A percentile compares a stretch with the other conserved stretches of the same genome.
Conservation (phyloP, 2,797 vertebrate genomes). For the Melanotaenia pygmaea region DNA sequence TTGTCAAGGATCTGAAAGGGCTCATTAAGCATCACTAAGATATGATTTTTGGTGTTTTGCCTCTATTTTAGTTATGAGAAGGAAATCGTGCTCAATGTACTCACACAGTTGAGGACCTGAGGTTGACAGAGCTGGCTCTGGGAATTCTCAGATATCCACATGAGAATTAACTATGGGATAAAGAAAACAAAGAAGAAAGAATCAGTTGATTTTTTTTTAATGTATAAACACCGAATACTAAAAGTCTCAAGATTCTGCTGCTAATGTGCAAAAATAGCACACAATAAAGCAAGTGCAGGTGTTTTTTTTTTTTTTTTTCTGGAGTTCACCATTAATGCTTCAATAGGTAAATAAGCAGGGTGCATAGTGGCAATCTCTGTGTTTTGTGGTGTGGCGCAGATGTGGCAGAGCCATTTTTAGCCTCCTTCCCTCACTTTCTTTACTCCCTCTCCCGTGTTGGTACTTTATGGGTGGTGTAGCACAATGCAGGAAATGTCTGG, state of each 20-base stretch:
- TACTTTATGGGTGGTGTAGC: conserved; percentile 74
- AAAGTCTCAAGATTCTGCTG: conserved; percentile 25
- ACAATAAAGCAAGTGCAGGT: conserved; percentile 40
- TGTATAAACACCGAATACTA: conserved; percentile 5
- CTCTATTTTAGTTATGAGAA: conserved; percentile 75
- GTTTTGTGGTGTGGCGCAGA: conserved; percentile 68
- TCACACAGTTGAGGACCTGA: conserved; percentile 36
- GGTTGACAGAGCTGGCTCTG: conserved; percentile 44
- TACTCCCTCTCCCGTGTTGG: conserved; percentile 54
- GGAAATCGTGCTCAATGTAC: conserved; percentile 47
- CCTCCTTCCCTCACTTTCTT: conserved; percentile 61
- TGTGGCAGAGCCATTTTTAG: conserved; percentile 79
- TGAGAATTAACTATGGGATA: conserved; percentile 28
- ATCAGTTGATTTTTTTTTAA: conserved; percentile 36
- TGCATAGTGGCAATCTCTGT: conserved; percentile 56
- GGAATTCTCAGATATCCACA: conserved; percentile 30
- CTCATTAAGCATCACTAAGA: conserved; percentile 77
- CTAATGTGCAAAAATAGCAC: conserved; percentile 7
- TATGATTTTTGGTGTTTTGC: conserved; percentile 78
- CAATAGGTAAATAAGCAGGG: conserved; percentile 37
- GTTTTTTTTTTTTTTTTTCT: conserved; percentile 7
- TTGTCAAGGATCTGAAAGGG: conserved; percentile 78
- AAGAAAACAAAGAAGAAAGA: conserved; percentile 30
- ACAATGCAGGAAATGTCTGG: conserved; percentile 80
- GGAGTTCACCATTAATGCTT: conserved; percentile 11